These are phyloP conservation scores for Hyles euphorbiae DNA, from an alignment of 1,140 invertebrate genomes.

Conservation along the genomic window DNA sequence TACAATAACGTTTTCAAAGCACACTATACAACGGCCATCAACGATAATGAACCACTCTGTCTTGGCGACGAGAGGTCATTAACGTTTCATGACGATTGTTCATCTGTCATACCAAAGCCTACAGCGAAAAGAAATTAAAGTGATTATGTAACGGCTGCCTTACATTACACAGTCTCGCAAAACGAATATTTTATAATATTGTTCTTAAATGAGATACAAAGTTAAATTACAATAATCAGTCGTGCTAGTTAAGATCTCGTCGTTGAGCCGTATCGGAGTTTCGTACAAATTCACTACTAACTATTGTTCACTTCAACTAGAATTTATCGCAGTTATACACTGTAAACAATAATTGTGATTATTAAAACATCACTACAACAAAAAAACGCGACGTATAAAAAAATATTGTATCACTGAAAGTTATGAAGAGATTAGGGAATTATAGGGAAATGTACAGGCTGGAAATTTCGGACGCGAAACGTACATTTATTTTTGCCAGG, in stretches of 20 bases:
- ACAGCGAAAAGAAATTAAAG: slow-evolving; percentile 4
- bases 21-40: neutral
- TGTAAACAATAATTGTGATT: neutral
- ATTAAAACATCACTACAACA: too few species aligned
- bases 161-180: slow-evolving; percentile 64
- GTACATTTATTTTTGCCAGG: too few species aligned
- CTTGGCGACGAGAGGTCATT: too few species aligned
- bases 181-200: slow-evolving; percentile 57
- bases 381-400: too few species aligned
- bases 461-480: too few species aligned
- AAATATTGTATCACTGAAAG: too few species aligned
- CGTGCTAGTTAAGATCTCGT: slow-evolving; percentile 44
- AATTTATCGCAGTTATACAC: neutral
- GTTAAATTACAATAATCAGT: slow-evolving; percentile 60
- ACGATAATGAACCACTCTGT: too few species aligned
- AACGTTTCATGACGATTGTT: too few species aligned
- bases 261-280: slow-evolving; percentile 34
- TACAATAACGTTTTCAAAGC: slow-evolving; percentile 40
- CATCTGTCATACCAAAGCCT: too few species aligned
- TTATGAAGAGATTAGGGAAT: too few species aligned
- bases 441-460: too few species aligned
- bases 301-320: neutral
- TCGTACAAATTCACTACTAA: neutral
- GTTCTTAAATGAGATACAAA: slow-evolving; percentile 65
- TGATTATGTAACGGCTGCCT: slow-evolving; percentile 59